Conservation (phyloP, 2,888 invertebrate genomes). For the Caenorhabditis wallacei region DNA sequence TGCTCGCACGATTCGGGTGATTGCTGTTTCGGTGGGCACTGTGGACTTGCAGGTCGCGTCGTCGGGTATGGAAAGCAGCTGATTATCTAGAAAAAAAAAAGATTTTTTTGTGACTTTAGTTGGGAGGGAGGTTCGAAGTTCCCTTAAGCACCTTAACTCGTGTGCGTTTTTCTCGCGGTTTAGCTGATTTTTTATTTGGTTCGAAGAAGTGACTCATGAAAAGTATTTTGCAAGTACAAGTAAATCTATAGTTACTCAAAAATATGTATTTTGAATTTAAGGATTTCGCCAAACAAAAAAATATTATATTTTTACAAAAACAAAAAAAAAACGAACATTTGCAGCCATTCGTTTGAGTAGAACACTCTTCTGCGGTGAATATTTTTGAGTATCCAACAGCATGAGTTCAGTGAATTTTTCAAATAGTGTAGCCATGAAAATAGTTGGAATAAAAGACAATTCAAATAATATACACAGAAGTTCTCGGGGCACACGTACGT, state of each 20-base stretch:
- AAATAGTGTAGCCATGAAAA: conserved; percentile 49
- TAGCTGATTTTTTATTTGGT: not conserved
- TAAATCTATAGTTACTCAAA: too few relatives aligned
- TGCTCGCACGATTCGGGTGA: conserved; percentile 51
- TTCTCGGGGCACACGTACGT: conserved; percentile 4
- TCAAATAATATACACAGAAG: conserved; percentile 29
- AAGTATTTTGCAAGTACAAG: too few relatives aligned
- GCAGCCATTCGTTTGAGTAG: conserved; percentile 57
- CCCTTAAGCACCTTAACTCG: conserved; percentile 45
- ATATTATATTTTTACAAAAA: too few relatives aligned
- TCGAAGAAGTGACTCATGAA: too few relatives aligned
- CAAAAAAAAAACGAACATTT: conserved; percentile 47
- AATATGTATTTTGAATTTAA: too few relatives aligned
- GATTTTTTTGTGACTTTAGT: not conserved
- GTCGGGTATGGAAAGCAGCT: conserved; percentile 80
- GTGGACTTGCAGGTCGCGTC: conserved; percentile 64
- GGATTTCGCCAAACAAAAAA: too few relatives aligned
- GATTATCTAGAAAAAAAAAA: conserved; percentile 75
- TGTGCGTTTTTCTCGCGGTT: conserved; percentile 13
- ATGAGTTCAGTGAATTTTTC: conserved; percentile 56
- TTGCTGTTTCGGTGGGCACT: conserved; percentile 38
- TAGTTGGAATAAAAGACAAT: not conserved
- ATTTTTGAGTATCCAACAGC: conserved; percentile 36
- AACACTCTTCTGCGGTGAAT: conserved; percentile 43
- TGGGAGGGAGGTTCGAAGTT: not conserved